Base-by-base conservation (phyloP, 1,140 invertebrate species). In the Aphaenogaster floridana region DNA sequence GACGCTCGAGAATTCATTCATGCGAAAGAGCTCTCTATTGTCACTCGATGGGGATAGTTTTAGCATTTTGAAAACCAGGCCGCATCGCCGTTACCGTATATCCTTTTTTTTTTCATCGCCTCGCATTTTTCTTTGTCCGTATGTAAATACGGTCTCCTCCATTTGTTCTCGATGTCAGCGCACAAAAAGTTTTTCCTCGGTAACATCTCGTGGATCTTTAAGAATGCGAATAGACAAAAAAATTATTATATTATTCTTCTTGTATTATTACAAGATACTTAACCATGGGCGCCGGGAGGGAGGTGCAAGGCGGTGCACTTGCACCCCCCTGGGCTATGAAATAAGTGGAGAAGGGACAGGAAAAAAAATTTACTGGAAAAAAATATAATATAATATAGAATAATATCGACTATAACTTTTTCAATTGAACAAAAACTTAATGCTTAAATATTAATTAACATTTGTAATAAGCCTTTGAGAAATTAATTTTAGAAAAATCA, bases 1-100 rank as follows among this genome's bases (percentile, higher is more conserved):
- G 13, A 54, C 11, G n/a, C n/a, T 69, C n/a, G 2, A 28, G 52
- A 71, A 71, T 71, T 81, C 39, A 71, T 71, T 81, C 8, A 57
- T 8, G 39, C 39, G 5, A 69, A 71, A 81, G 28, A 71, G 21
- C 79, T n/a, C 21, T 34, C n/a, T 13, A 57, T 71, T 71, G 63
- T 81, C 39, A 59, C 9, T 71, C 39, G 66, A 71, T 28, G 36
- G 39, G 34, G 5, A 69, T 52, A 21, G 15, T 57, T 81, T 71
- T 21, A 71, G 50, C 48, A 45, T 17, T 81, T 71, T 57, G 9
- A 52, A 57, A 71, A 45, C 8, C 64, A 57, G 36, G 3, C 48
- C 36, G n/a, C 48, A 42, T n/a, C 13, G 13, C 15, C 50, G 45
- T 42, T 42, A 34, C 13, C n/a, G 45, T 57, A 45, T 45, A 52